Conservation (phyloP, 2,113 vertebrate species). For the Peromyscus californicus region DNA sequence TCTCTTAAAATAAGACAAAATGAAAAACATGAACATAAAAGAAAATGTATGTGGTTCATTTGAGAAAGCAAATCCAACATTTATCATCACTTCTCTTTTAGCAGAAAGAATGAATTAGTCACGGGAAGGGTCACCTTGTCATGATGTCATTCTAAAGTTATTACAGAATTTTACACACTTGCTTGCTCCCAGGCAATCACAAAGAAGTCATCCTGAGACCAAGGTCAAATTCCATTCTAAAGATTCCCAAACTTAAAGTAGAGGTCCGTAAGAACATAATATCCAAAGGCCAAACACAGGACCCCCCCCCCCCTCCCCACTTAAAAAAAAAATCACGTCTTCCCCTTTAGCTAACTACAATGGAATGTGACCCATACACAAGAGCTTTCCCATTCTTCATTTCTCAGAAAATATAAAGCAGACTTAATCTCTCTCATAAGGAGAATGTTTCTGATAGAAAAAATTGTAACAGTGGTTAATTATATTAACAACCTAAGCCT, state of each 20-base stretch:
- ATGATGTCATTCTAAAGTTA: constrained; percentile 76
- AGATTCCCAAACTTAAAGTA: constrained; percentile 63
- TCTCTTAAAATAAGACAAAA: constrained; percentile 61
- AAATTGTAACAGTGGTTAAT: neutral
- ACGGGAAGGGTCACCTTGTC: constrained; percentile 55
- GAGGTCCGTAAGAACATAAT: constrained; percentile 51
- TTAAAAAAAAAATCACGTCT: constrained; percentile 43
- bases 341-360: constrained; percentile 72
- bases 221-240: constrained; percentile 79
- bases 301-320: constrained; percentile 38
- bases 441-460: neutral
- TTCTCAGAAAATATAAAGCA: constrained; percentile 61
- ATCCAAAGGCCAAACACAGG: constrained; percentile 73
- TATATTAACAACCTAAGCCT: neutral
- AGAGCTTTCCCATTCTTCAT: constrained; percentile 66
- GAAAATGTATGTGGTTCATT: constrained; percentile 50
- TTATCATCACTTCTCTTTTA: constrained; percentile 49
- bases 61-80: constrained; percentile 61
- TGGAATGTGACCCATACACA: constrained; percentile 76
- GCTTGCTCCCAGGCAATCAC: constrained; percentile 77
- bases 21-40: constrained; percentile 62
- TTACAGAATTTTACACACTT: constrained; percentile 71
- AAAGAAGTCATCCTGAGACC: constrained; percentile 70
- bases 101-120: constrained; percentile 63
- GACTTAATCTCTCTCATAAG: constrained; percentile 42